Evolutionary conservation across 2,113 vertebrate genomes (phyloP), one percentile per base, ranked within the genome.

Genomic region (Tapirus terrestris): DNA sequence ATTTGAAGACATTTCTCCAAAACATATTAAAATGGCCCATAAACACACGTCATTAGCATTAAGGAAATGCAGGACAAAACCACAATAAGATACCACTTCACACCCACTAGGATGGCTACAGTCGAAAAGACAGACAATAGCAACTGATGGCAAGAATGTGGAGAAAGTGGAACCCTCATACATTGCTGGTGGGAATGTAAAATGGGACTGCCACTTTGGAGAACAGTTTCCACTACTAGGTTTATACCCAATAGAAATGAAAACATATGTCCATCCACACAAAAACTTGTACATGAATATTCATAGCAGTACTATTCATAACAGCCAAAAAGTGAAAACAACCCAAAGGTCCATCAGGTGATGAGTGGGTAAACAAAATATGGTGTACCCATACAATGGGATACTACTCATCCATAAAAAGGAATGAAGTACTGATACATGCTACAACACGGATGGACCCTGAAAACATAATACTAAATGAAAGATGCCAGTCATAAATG

Each of bases 251-350:
- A 56, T 33, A 80, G 36, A 84, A 96, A 86, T 85, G 39, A 84
- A 95, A 91, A 68, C 14, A 5, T 48, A 56, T n/a, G 58, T 67
- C 5, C 9, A 6, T 73, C 5, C 12, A 6, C 9, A 31, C 21
- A 67, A 89, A 94, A 94, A 48, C 20, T n/a, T 95, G 36, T 27
- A n/a, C 5, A 9, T 79, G 48, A 96, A 68, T 88, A 94, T 68
- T 79, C 45, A 76, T 21, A 70, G 20, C 25, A 82, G 36, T n/a
- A 25, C 63, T 89, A n/a, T 48, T 75, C 5, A 25, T 48, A 58
- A 56, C 6, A 80, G 23, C 17, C 29, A 67, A 88, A 73, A 82
- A 73, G 14, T 51, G 6, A 39, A 83, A 72, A 65, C 7, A 72
- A 53, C 20, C 2, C 3, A 77, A 53, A 91, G 18, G 60, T n/a